Evolutionary conservation across 2,113 vertebrate genomes (phyloP).

Genomic region (Chrysochloris asiatica): DNA sequence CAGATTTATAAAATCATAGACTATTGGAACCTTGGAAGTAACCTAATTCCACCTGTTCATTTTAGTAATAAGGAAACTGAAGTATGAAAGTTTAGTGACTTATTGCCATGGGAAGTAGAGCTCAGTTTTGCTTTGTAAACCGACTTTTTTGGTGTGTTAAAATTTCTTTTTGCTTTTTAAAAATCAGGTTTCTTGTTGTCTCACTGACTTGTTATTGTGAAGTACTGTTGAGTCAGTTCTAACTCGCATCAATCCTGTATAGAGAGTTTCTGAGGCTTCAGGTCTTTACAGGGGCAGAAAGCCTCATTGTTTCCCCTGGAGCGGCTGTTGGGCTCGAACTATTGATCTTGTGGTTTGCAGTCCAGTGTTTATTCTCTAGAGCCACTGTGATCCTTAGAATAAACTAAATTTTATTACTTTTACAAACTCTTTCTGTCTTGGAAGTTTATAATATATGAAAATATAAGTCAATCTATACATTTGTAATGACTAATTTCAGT

Average conservation of each 20-base stretch:
- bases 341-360: no score
- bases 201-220: no score
- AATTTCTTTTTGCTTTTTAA: slow-evolving; percentile 14
- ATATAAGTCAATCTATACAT: background rate
- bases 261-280: no score
- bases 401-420: background rate
- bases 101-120: background rate
- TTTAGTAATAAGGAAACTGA: background rate
- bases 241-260: no score
- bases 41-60: background rate
- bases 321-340: no score
- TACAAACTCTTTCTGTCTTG: background rate
- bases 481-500: background rate
- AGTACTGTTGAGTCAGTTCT: no score
- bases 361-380: no score
- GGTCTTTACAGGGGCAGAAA: no score
- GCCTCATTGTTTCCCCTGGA: no score
- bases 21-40: background rate
- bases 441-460: background rate
- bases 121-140: background rate
- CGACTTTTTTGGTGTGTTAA: background rate
- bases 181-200: background rate
- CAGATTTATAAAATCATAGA: slow-evolving; percentile 46
- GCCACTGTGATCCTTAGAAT: no score
- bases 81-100: background rate